These are phyloP conservation scores for Nysson spinosus DNA, from an alignment of 2,888 invertebrate genomes.

Conservation along the genomic window DNA sequence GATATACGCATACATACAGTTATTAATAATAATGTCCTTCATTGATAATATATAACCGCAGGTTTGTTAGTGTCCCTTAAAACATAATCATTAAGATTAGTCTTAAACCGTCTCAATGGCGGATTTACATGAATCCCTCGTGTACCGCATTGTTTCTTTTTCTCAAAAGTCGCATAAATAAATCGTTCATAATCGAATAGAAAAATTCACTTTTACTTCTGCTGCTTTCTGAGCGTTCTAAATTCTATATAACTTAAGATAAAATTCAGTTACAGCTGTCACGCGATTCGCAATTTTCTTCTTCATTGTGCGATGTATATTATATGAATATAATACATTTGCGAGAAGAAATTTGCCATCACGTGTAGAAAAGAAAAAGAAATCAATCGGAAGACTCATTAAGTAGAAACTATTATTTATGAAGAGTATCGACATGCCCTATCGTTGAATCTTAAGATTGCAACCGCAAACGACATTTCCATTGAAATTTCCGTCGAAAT, in stretches of 20 bases:
- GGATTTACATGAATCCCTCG: constrained; percentile 40
- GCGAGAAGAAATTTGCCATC: constrained; percentile 13
- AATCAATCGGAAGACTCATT: constrained; percentile 24
- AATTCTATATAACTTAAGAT: background rate
- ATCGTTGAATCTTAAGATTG: background rate
- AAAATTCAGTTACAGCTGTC: background rate
- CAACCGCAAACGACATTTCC: background rate
- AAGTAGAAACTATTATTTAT: constrained; percentile 1
- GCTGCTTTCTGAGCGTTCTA: background rate
- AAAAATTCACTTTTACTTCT: background rate
- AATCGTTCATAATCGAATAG: constrained; percentile 37
- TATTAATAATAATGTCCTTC: constrained; percentile 61
- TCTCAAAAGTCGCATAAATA: constrained; percentile 61
- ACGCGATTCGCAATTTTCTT: constrained; percentile 10
- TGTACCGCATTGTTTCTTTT: constrained; percentile 44
- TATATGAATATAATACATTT: background rate
- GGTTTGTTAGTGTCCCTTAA: constrained; percentile 67
- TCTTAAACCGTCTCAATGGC: constrained; percentile 41
- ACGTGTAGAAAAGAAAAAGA: constrained; percentile 25
- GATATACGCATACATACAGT: constrained; percentile 66
- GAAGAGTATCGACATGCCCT: constrained; percentile 31
- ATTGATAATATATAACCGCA: constrained; percentile 60
- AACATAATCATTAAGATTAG: constrained; percentile 65
- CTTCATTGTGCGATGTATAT: background rate
- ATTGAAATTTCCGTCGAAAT: constrained; percentile 2